A percentile compares a stretch with the other conserved stretches of the same genome.
phyloP scores from a whole-genome alignment of 2,888 invertebrate genomes.

The Acanthosepion esculentum region DNA sequence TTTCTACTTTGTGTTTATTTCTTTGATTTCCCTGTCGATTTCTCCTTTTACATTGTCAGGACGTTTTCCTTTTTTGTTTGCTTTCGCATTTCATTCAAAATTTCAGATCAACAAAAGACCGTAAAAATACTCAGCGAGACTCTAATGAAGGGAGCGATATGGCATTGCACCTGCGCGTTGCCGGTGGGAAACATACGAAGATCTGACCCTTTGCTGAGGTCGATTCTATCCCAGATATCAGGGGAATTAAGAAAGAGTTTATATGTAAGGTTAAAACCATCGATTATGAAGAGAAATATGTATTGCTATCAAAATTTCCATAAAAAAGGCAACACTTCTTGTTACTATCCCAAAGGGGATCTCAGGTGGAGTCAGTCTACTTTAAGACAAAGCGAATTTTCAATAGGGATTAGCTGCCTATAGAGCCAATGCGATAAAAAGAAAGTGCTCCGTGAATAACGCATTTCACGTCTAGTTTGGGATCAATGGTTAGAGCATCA shows the following conservation, averaged over 20 bases:
- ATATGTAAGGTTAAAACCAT: not conserved
- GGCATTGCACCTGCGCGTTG: not conserved
- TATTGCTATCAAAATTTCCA: not conserved
- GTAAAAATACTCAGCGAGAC: not conserved
- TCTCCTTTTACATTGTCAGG: not conserved
- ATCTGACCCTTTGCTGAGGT: not conserved
- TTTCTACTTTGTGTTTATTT: not conserved
- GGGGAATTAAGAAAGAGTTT: not conserved
- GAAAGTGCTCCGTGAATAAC: not conserved
- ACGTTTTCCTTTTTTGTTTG: not conserved
- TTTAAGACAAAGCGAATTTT: not conserved
- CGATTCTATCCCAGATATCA: not conserved
- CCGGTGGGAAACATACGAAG: not conserved
- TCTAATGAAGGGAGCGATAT: not conserved
- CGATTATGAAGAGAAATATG: not conserved
- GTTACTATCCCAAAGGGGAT: not conserved
- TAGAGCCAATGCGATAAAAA: not conserved
- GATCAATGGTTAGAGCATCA: too few species aligned
- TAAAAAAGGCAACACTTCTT: not conserved
- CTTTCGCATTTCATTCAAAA: not conserved
- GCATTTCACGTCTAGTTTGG: not conserved
- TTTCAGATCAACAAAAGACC: not conserved
- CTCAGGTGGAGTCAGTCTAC: not conserved
- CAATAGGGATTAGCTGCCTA: not conserved
- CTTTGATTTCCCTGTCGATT: not conserved